Evolutionary conservation across 2,888 invertebrate genomes (phyloP).

Genomic region (Ceramica pisi): DNA sequence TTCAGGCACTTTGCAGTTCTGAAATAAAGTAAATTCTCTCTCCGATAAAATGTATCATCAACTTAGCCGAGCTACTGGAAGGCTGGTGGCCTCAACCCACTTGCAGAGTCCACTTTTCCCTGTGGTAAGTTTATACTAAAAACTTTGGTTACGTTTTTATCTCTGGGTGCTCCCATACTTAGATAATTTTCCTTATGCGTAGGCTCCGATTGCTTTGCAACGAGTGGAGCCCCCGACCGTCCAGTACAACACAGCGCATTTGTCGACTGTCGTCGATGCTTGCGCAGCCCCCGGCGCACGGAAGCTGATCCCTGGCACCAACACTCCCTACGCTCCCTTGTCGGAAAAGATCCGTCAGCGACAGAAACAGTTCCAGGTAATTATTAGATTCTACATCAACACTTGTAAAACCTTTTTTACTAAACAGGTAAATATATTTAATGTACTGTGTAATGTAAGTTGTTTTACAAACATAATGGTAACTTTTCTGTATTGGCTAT

Average conservation of each 20-base stretch:
- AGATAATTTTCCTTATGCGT: constrained; percentile 48
- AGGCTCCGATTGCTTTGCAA: constrained; percentile 87
- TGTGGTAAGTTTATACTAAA: constrained; percentile 78
- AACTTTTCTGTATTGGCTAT: neutral
- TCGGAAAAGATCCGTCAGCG: constrained; percentile 79
- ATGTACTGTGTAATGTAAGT: no score
- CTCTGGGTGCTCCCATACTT: constrained; percentile 22
- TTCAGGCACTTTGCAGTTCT: constrained; percentile 67
- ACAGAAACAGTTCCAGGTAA: constrained; percentile 86
- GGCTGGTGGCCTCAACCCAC: constrained; percentile 82
- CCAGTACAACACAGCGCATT: constrained; percentile 82
- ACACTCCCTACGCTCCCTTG: constrained; percentile 81
- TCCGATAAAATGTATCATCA: constrained; percentile 86
- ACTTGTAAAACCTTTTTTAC: neutral
- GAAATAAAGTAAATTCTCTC: constrained; percentile 55
- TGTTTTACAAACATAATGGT: neutral
- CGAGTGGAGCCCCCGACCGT: constrained; percentile 84
- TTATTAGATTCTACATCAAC: constrained; percentile 12
- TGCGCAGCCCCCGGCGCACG: constrained; percentile 78
- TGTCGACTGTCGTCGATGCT: constrained; percentile 85
- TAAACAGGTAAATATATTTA: neutral
- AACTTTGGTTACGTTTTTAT: constrained; percentile 54
- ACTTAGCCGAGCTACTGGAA: constrained; percentile 84
- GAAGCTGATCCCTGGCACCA: constrained; percentile 85
- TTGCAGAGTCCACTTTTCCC: constrained; percentile 87